A percentile compares a stretch with the other conserved stretches of the same genome.
Evolutionary conservation across 2,888 invertebrate species (phyloP).

Genomic region (Gryllus longicercus): DNA sequence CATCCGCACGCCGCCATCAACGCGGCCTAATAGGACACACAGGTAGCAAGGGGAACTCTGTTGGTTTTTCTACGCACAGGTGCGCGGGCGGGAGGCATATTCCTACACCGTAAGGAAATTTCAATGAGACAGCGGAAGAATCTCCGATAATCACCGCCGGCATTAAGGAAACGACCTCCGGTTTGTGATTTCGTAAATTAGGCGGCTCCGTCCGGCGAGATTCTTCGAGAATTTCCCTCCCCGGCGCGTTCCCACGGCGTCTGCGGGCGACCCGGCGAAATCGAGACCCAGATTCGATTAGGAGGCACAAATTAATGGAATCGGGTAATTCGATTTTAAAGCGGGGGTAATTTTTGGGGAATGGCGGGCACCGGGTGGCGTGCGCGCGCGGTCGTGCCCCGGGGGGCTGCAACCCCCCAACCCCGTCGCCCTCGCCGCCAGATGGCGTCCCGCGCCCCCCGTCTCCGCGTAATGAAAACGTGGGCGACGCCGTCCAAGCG

Average conservation of each 20-base stretch:
- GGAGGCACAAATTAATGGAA: not conserved
- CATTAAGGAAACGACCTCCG: conserved; percentile 8
- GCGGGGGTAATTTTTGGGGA: not conserved
- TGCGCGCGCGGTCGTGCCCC: not conserved
- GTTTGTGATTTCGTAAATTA: not conserved
- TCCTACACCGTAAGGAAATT: not conserved
- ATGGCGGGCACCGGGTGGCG: conserved; percentile 4
- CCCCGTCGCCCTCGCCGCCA: not conserved
- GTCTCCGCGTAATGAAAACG: not conserved
- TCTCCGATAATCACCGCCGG: not conserved
- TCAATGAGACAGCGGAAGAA: conserved; percentile 7
- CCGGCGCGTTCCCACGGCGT: not conserved
- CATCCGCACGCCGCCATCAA: not conserved
- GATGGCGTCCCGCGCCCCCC: not conserved
- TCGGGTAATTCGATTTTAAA: conserved; percentile 4
- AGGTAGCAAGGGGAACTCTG: not conserved
- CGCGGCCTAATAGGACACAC: not conserved
- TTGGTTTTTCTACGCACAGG: not conserved
- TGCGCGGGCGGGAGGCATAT: not conserved
- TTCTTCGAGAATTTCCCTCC: not conserved
- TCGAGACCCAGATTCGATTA: not conserved
- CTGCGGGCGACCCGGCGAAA: not conserved
- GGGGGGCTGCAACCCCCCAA: not conserved
- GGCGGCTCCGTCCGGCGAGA: not conserved
- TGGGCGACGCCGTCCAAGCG: no score